Conservation (phyloP, 1,140 invertebrate species). For the Drosophila arawakana region DNA sequence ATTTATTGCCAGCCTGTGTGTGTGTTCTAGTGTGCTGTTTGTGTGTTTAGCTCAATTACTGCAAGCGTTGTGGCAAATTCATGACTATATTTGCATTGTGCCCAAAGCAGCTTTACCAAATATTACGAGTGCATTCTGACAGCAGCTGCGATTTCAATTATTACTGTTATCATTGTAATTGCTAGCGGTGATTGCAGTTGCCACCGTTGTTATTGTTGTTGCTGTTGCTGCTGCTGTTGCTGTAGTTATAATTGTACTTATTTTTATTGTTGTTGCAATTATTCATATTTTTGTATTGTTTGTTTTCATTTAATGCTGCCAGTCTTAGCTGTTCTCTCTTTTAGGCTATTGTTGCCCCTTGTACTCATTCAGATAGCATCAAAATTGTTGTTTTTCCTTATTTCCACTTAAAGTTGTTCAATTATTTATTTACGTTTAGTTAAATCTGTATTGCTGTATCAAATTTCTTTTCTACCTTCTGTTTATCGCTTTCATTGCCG, state of each 20-base stretch:
- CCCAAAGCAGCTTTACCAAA: slow-evolving; percentile 35
- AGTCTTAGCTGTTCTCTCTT: background rate
- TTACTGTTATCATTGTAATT: slow-evolving; percentile 70
- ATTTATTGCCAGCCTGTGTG: slow-evolving; percentile 38
- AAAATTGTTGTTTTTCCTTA: background rate
- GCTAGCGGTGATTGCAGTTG: slow-evolving; percentile 46
- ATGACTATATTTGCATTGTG: slow-evolving; percentile 53
- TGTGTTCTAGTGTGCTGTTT: slow-evolving; percentile 13
- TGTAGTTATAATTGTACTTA: slow-evolving; percentile 1
- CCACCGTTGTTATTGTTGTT: slow-evolving; percentile 1
- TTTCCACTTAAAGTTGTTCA: background rate
- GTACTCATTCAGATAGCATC: background rate
- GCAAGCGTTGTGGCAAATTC: slow-evolving; percentile 62
- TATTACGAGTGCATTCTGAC: slow-evolving; percentile 39
- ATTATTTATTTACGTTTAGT: background rate
- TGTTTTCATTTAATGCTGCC: slow-evolving; percentile 14
- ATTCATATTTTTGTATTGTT: slow-evolving; percentile 3
- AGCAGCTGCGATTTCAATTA: slow-evolving; percentile 64
- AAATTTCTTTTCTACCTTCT: background rate
- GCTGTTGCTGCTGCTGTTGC: slow-evolving; percentile 8
- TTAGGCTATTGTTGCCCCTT: background rate
- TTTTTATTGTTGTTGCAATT: slow-evolving; percentile 13
- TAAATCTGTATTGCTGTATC: background rate
- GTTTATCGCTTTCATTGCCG: background rate
- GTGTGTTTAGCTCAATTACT: slow-evolving; percentile 54